Conservation (phyloP, 2,113 vertebrate genomes). For the Colaptes auratus region DNA sequence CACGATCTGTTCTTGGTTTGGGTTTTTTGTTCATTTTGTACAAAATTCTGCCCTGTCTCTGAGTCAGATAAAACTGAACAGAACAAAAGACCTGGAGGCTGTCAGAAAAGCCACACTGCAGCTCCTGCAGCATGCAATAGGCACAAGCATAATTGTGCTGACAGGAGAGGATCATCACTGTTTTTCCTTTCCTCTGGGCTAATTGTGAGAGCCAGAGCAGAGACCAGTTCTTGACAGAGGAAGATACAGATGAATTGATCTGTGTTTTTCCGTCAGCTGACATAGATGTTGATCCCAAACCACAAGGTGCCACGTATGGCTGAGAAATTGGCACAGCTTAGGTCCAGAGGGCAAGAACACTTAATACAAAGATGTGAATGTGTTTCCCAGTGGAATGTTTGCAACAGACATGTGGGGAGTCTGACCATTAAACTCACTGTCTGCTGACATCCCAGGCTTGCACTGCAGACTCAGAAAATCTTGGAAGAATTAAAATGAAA, state of each 20-base stretch:
- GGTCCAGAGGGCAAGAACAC: background rate
- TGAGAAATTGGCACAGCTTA: background rate
- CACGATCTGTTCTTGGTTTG: background rate
- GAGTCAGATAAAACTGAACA: background rate
- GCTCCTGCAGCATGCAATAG: background rate
- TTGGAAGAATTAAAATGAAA: background rate
- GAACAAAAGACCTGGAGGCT: background rate
- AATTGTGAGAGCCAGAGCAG: background rate
- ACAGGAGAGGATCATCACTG: background rate
- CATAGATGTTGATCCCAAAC: background rate
- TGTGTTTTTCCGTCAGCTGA: background rate
- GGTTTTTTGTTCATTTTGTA: background rate
- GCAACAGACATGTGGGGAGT: accelerated
- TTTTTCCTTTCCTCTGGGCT: background rate
- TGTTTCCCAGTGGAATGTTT: background rate
- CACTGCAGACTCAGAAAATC: background rate
- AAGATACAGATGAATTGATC: background rate
- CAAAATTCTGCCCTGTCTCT: background rate
- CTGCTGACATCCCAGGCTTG: background rate
- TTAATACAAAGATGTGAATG: background rate
- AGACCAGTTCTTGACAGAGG: background rate
- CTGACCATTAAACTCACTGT: background rate
- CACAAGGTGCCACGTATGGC: background rate
- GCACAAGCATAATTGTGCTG: background rate
- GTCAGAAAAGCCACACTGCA: background rate